Percentiles rank a stretch among this genome's conserved stretches.
Conservation (phyloP, 2,888 invertebrate genomes). For the Drosophila meridiana region DNA sequence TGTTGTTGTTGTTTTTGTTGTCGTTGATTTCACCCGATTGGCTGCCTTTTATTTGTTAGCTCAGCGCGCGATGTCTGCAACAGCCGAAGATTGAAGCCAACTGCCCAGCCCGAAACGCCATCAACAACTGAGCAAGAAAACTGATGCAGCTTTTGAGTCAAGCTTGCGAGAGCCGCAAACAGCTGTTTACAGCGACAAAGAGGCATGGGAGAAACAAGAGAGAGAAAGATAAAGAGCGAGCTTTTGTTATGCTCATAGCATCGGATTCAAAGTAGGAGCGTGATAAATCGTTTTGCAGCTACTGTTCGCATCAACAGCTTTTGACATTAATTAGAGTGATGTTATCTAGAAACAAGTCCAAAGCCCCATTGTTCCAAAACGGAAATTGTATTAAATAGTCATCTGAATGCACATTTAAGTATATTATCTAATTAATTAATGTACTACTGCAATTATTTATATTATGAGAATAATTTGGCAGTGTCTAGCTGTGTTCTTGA, state of each 20-base stretch:
- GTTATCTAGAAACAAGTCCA: conserved; percentile 41
- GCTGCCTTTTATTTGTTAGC: conserved; percentile 42
- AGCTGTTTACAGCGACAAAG: conserved; percentile 37
- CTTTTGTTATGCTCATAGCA: conserved; percentile 42
- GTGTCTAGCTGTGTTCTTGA: neutral
- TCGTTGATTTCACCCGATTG: conserved; percentile 71
- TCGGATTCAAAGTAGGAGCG: conserved; percentile 47
- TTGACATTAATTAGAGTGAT: conserved; percentile 59
- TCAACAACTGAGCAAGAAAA: conserved; percentile 48
- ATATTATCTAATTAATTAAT: conserved; percentile 13
- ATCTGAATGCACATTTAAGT: neutral
- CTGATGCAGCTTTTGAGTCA: conserved; percentile 68
- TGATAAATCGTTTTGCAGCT: conserved; percentile 34
- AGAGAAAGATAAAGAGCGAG: conserved; percentile 14
- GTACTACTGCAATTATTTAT: neutral
- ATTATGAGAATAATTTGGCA: neutral
- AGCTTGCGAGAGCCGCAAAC: conserved; percentile 55
- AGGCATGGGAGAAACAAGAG: conserved; percentile 3
- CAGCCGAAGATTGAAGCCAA: conserved; percentile 40
- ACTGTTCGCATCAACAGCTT: conserved; percentile 40
- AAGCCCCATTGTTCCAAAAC: conserved; percentile 58
- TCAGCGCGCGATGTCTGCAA: conserved; percentile 33
- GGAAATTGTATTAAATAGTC: conserved; percentile 42
- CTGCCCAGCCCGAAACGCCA: conserved; percentile 57
- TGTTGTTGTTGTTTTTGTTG: conserved; percentile 25